Evolutionary conservation across 2,113 vertebrate genomes (phyloP), one percentile per base, ranked within the genome.

Genomic region (Rhinopomastus cyanomelas): DNA sequence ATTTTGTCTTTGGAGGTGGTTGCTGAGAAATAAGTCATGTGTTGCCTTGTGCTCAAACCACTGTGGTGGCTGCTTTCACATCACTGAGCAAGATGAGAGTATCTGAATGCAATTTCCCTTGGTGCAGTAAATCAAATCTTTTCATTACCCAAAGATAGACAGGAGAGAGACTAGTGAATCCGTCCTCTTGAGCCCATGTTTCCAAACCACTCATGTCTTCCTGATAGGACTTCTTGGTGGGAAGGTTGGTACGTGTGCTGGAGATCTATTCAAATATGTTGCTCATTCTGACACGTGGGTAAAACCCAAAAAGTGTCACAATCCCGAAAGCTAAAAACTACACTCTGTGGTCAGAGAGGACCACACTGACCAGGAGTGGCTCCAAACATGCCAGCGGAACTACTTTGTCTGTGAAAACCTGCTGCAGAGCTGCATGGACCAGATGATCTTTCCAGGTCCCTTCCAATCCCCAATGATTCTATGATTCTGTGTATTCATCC

Each of bases 1-100:
- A 81, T 66, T 92, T 65, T 92, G 49, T 94, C 87, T 86, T 84
- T 87, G 90, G 64, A 80, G 77, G 61, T 81, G 48, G 72, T 67
- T 87, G 37, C 69, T 85, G n/a, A 57, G 67, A 71, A 92, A 73
- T 92, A 74, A 60, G 37, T 92, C 42, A 22, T 16, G 21, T 39
- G 51, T 53, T 72, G 46, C 80, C 65, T 85, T 42, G 42, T 66
- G 20, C 68, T 81, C 64, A 59, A 92, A 29, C 66, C 68, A 48
- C 48, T 21, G 61, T 4, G 3, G 48, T 77, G 36, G 55, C 80
- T 80, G 27, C 15, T 87, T 67, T 44, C 49, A 65, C 61, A 48
- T 87, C 68, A 46, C 19, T 49, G 78, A 81, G 18, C 9, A 32
- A 82, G 56, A 73, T 85, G 83, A 92, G 36, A 16, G 67, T 69